Conservation (phyloP, 2,888 invertebrate species). For the Ectemnius lituratus region DNA sequence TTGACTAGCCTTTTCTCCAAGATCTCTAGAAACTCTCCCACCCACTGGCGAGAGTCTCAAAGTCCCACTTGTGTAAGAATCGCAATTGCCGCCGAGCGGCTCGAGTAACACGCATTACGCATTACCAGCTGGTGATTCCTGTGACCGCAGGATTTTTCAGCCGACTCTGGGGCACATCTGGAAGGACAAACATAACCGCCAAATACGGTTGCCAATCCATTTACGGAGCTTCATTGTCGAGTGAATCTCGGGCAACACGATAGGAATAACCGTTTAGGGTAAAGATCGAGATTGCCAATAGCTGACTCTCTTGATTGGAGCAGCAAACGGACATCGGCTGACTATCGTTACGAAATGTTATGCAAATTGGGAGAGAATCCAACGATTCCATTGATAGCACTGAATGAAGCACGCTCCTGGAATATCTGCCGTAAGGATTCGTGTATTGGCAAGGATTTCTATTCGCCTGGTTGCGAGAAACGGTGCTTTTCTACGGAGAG, state of each 20-base stretch:
- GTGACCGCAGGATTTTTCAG: background rate
- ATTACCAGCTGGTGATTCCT: background rate
- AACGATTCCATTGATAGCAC: too few species aligned
- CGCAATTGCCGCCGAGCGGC: too few species aligned
- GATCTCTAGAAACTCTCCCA: background rate
- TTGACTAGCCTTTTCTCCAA: background rate
- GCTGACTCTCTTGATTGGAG: too few species aligned
- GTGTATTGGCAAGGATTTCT: background rate
- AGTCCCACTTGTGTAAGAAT: too few species aligned
- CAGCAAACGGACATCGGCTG: too few species aligned
- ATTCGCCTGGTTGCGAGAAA: background rate
- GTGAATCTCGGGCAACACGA: constrained; percentile 27
- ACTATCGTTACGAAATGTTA: too few species aligned
- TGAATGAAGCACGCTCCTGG: too few species aligned
- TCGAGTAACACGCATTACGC: background rate
- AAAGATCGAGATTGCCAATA: background rate
- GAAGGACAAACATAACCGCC: background rate
- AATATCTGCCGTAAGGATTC: too few species aligned
- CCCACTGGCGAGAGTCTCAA: too few species aligned
- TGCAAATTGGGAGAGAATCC: too few species aligned
- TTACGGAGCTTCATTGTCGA: constrained; percentile 41
- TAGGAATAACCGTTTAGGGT: constrained; percentile 3
- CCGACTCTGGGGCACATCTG: too few species aligned
- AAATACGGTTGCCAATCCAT: constrained; percentile 29
- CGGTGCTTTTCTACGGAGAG: background rate